Evolutionary conservation across 1,140 invertebrate genomes (phyloP).

Genomic region (Drosophila tani): DNA sequence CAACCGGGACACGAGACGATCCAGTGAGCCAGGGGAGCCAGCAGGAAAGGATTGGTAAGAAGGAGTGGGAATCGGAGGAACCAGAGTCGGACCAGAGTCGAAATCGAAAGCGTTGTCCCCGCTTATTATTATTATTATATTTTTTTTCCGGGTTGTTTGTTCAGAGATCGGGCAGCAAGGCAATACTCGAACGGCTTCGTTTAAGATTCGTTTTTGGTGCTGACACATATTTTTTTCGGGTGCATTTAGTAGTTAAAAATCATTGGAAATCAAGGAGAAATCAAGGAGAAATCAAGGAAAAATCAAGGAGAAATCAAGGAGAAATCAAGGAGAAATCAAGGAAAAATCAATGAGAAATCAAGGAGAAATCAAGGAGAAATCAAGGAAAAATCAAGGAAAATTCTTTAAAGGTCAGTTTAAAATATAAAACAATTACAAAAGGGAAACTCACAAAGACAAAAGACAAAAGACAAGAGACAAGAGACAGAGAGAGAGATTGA

Average conservation of each 20-base stretch:
- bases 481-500: constrained; percentile 8
- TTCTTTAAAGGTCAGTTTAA: neutral
- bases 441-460: constrained; percentile 30
- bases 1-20: constrained; percentile 69
- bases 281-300: too few species aligned
- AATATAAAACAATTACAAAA: constrained; percentile 23
- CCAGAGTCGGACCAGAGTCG: constrained; percentile 7
- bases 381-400: constrained; percentile 20
- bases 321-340: too few species aligned
- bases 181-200: constrained; percentile 64
- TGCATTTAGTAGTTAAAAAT: constrained; percentile 70
- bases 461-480: too few species aligned
- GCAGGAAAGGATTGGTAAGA: too few species aligned
- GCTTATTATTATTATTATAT: constrained; percentile 50
- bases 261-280: constrained; percentile 24
- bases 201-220: constrained; percentile 61
- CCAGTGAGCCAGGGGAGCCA: constrained; percentile 54
- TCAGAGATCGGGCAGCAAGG: constrained; percentile 68
- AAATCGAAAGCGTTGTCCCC: constrained; percentile 22
- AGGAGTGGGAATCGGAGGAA: constrained; percentile 5
- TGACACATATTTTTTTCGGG: constrained; percentile 46
- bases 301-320: too few species aligned
- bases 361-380: too few species aligned
- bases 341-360: too few species aligned
- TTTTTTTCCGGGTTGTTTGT: constrained; percentile 33